Evolutionary conservation across 2,113 vertebrate genomes (phyloP).

Genomic region (Dicrurus megarhynchus): DNA sequence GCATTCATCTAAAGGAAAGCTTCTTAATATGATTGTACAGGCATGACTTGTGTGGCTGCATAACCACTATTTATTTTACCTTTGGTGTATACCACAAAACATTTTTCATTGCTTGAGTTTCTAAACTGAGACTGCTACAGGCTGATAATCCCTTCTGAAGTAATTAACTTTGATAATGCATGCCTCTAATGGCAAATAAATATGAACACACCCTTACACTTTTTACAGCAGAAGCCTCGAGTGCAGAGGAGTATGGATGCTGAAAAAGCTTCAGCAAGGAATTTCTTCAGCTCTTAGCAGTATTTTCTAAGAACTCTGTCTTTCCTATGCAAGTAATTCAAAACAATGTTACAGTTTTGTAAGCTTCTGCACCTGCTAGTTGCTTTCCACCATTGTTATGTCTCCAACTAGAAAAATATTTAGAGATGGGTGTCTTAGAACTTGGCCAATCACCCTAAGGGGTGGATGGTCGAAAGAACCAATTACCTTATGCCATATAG

Average conservation of each 20-base stretch:
- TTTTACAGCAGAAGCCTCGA: background rate
- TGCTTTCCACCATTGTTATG: no score
- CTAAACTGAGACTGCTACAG: background rate
- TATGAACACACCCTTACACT: background rate
- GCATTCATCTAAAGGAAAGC: background rate
- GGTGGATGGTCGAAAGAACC: no score
- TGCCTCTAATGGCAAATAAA: background rate
- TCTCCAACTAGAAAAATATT: no score
- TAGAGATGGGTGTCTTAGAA: no score
- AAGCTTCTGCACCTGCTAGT: no score
- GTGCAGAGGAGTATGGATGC: background rate
- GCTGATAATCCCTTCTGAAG: background rate
- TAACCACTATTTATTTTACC: background rate
- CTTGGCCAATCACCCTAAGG: no score
- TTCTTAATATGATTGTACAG: background rate
- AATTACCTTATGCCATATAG: no score
- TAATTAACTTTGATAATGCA: background rate
- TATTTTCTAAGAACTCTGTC: no score
- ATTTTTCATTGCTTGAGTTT: background rate
- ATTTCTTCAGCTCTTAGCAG: no score
- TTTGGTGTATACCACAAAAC: background rate
- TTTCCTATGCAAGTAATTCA: no score
- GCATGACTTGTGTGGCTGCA: background rate
- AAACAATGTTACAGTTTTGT: no score
- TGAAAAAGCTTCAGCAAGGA: no score